Base-by-base conservation (phyloP, 1,140 invertebrate genomes). In the Calycopis cecrops region DNA sequence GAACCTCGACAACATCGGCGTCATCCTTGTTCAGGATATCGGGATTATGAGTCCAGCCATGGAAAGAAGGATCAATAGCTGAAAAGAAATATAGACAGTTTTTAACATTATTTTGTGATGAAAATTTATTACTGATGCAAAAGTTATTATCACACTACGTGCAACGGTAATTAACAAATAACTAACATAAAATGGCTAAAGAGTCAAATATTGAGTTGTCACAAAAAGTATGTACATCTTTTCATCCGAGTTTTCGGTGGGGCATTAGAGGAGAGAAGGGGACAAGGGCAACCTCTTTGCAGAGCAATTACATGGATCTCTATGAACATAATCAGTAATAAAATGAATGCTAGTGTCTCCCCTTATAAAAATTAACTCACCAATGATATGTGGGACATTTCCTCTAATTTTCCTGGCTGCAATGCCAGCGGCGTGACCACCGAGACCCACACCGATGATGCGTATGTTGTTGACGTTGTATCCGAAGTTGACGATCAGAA, bases 1-100 rank as follows among this genome's bases (percentile, higher is more conserved):
- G 88, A 0, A 92, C 90, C 76, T 94, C 92, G 0, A 94, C 93
- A 59, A 91, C 89, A 6, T 71, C 55, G 1, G 91, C 93, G 65
- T 93, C 93, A 34, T 71, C 76, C 14, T 74, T 59, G 50, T 90
- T 91, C 0, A 95, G 71, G 4, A 91, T 76, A 8, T 85, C 67
- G 2, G 85, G 71, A 59, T 85, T 70, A 37, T 85, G 75, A 16
- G 70, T 76, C 55, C 85, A 92, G 16, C 87, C 74, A 11, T 81
- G 72, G 0, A 84, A 61, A 1, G 91, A 90, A 3, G 91, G 90
- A 63, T 92, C 91, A 9, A 92, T 53, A 48, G 86, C 91, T 87
- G 67, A 17, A 49, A 53, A 48, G 12, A 42, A 42, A 42, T 16
- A 7, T 40, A 40, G 3, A n/a, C 40, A 50, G 49, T 49, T 37